Evolutionary conservation across 2,888 invertebrate species (phyloP).

Genomic region (Euzetes globulus): DNA sequence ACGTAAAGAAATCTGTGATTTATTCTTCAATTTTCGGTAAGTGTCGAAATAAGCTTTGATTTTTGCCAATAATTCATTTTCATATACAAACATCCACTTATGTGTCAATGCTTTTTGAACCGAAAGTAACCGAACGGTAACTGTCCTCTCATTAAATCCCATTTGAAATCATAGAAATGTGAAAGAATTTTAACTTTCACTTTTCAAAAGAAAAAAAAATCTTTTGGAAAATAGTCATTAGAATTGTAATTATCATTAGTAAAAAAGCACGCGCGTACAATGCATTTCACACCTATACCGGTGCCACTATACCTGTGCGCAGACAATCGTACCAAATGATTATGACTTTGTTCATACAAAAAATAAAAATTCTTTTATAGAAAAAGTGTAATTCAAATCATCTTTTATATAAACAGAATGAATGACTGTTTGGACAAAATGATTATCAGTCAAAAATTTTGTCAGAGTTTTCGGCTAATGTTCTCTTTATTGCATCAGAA

Average conservation of each 20-base stretch:
- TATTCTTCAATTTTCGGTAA: not conserved
- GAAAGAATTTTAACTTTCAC: too few species aligned
- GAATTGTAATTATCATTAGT: not conserved
- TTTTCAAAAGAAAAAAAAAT: too few species aligned
- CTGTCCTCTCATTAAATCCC: not conserved
- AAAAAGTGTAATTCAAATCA: not conserved
- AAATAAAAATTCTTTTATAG: not conserved
- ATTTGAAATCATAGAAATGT: too few species aligned
- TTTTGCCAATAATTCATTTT: not conserved
- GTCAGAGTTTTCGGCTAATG: not conserved
- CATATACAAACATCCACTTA: not conserved
- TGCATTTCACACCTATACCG: not conserved
- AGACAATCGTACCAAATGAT: not conserved
- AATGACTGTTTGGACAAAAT: too few species aligned
- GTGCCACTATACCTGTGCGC: not conserved
- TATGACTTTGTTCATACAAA: not conserved
- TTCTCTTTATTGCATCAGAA: not conserved
- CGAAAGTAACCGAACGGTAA: not conserved
- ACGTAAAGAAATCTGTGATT: conserved; percentile 11
- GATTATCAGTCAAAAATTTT: too few species aligned
- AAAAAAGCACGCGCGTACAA: not conserved
- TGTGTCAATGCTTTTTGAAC: conserved; percentile 8
- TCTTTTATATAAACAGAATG: too few species aligned
- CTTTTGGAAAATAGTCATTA: not conserved
- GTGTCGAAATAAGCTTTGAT: not conserved